phyloP scores from a whole-genome alignment of 2,797 vertebrate genomes.

The Selene dorsalis region DNA sequence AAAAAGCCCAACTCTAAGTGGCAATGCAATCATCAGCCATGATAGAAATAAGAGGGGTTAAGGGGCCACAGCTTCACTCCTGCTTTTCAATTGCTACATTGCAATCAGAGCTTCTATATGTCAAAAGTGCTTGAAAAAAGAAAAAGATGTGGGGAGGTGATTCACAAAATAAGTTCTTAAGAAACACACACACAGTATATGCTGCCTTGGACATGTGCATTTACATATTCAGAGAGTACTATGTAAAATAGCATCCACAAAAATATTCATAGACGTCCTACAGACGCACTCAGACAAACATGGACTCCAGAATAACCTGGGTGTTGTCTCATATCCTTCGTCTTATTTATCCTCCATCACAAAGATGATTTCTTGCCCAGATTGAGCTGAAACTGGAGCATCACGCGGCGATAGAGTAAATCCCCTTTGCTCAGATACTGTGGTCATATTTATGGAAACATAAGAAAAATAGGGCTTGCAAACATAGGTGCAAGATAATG shows the following conservation, averaged over 20 bases:
- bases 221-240: background rate
- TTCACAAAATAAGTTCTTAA: conserved; percentile 16
- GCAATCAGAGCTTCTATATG: conserved; percentile 46
- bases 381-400: conserved; percentile 48
- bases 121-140: conserved; percentile 46
- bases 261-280: conserved; percentile 15
- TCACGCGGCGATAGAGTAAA: conserved; percentile 57
- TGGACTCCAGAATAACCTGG: conserved; percentile 14
- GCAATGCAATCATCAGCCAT: conserved; percentile 61
- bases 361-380: conserved; percentile 46
- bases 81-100: conserved; percentile 49
- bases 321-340: conserved; percentile 29
- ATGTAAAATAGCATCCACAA: background rate
- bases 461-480: conserved; percentile 40
- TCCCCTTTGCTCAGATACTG: conserved; percentile 68
- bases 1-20: conserved; percentile 41
- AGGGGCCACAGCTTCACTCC: conserved; percentile 41
- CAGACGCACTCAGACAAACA: conserved; percentile 10
- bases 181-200: conserved; percentile 1
- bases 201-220: background rate
- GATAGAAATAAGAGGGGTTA: conserved; percentile 62
- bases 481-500: conserved; percentile 66
- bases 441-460: conserved; percentile 69
- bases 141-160: background rate
- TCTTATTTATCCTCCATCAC: conserved; percentile 52